A percentile compares a stretch with the other conserved stretches of the same genome.
Evolutionary conservation across 2,113 vertebrate species (phyloP).

Genomic region (Marcusenius ussheri): DNA sequence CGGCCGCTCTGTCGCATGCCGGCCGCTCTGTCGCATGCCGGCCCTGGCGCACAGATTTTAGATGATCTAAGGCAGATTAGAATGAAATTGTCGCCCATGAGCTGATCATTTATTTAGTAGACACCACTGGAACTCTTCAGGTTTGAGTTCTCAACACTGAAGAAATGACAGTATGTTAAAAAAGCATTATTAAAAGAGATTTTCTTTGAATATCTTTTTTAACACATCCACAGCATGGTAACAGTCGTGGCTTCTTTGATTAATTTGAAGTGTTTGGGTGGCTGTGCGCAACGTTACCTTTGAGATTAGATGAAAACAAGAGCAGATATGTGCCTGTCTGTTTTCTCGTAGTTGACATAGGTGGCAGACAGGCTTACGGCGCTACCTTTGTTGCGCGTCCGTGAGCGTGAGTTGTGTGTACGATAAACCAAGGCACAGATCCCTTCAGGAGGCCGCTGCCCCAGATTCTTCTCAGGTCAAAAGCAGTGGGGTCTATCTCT

Average conservation of each 20-base stretch:
- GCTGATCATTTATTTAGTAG: constrained; percentile 38
- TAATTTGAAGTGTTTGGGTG: neutral
- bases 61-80: neutral
- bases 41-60: neutral
- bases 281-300: neutral
- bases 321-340: neutral
- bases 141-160: neutral
- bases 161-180: constrained; percentile 27
- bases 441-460: constrained; percentile 25
- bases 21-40: neutral
- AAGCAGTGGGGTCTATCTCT: constrained; percentile 41
- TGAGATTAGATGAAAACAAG: neutral
- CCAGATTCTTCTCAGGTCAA: constrained; percentile 46
- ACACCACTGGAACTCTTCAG: neutral
- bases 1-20: neutral
- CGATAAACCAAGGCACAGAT: constrained; percentile 27
- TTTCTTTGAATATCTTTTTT: neutral
- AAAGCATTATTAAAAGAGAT: constrained; percentile 20
- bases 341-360: neutral
- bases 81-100: neutral
- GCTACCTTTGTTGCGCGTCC: neutral
- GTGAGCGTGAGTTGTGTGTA: neutral
- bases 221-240: neutral
- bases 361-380: neutral
- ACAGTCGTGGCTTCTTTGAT: neutral